Conservation (phyloP, 2,797 vertebrate species). For the Cottoperca gobio region DNA sequence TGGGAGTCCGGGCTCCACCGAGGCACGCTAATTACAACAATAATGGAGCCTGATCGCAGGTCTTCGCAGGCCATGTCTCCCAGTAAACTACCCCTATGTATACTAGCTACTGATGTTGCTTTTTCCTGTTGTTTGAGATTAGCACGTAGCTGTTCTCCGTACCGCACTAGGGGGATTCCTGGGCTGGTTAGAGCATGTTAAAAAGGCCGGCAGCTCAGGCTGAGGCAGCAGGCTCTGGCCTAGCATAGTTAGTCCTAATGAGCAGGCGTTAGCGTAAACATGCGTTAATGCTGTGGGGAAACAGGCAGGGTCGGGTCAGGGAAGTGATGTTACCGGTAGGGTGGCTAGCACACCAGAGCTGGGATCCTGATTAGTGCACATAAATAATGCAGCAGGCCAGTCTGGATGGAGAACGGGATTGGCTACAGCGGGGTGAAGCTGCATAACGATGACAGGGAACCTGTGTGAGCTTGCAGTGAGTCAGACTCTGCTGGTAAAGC, state of each 20-base stretch:
- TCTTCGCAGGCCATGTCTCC: slow-evolving; percentile 78
- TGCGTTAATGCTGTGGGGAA: slow-evolving; percentile 78
- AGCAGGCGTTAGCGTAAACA: slow-evolving; percentile 82
- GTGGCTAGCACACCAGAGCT: slow-evolving; percentile 74
- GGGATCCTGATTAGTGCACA: slow-evolving; percentile 82
- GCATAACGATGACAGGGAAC: slow-evolving; percentile 69
- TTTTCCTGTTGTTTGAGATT: slow-evolving; percentile 80
- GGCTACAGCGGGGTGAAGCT: slow-evolving; percentile 64
- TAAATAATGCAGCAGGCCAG: slow-evolving; percentile 79
- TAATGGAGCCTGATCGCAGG: slow-evolving; percentile 81
- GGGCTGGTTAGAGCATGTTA: slow-evolving; percentile 76
- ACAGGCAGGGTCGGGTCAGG: slow-evolving; percentile 81
- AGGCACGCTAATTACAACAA: slow-evolving; percentile 83
- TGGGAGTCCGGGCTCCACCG: slow-evolving; percentile 66
- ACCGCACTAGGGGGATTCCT: slow-evolving; percentile 63
- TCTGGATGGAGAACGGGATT: slow-evolving; percentile 65
- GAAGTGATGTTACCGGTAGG: slow-evolving; percentile 81
- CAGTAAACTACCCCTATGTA: slow-evolving; percentile 69
- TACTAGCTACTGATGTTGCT: slow-evolving; percentile 58
- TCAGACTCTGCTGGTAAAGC: slow-evolving; percentile 53
- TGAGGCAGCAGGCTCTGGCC: slow-evolving; percentile 70
- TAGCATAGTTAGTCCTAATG: slow-evolving; percentile 78
- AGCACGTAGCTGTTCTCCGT: slow-evolving; percentile 65
- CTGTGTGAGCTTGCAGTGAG: slow-evolving; percentile 64
- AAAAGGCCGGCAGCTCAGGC: slow-evolving; percentile 67